A percentile compares a stretch with the other conserved stretches of the same genome.
phyloP scores from a whole-genome alignment of 2,888 invertebrate species.

The Andrena hattorfiana region DNA sequence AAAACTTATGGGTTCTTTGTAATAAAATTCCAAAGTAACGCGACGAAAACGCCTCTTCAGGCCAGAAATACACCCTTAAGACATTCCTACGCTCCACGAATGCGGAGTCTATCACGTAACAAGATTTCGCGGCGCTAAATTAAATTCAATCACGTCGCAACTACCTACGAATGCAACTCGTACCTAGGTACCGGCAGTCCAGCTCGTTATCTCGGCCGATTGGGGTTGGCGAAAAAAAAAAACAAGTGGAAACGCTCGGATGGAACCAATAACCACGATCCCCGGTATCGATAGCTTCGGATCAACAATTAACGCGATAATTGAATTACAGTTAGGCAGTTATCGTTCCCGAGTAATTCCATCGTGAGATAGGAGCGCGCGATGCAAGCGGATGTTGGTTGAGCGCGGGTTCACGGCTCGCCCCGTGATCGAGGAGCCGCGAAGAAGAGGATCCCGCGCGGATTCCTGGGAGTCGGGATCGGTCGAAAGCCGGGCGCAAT shows the following conservation, averaged over 20 bases:
- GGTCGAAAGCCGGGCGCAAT: slow-evolving; percentile 60
- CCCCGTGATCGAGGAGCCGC: slow-evolving; percentile 33
- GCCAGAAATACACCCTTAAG: no score
- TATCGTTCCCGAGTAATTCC: slow-evolving; percentile 60
- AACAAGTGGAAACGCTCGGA: slow-evolving; percentile 3
- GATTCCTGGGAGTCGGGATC: slow-evolving; percentile 51
- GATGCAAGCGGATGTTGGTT: not conserved
- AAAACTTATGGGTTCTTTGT: no score
- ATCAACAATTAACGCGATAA: slow-evolving; percentile 60
- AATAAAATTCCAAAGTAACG: no score
- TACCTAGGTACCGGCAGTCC: not conserved
- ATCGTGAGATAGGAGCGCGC: slow-evolving; percentile 37
- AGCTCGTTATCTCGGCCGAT: not conserved
- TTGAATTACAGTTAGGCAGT: slow-evolving; percentile 60
- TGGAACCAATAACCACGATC: slow-evolving; percentile 12
- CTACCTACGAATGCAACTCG: no score
- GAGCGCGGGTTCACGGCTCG: slow-evolving; percentile 49
- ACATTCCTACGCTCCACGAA: no score
- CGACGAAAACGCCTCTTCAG: no score
- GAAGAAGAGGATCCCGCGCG: slow-evolving; percentile 59
- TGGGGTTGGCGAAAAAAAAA: not conserved
- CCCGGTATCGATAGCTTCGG: slow-evolving; percentile 36
- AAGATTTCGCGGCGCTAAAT: no score
- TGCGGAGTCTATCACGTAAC: no score
- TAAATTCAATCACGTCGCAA: not conserved